phyloP scores from a whole-genome alignment of 2,888 invertebrate genomes.

The Stratiomys singularior region DNA sequence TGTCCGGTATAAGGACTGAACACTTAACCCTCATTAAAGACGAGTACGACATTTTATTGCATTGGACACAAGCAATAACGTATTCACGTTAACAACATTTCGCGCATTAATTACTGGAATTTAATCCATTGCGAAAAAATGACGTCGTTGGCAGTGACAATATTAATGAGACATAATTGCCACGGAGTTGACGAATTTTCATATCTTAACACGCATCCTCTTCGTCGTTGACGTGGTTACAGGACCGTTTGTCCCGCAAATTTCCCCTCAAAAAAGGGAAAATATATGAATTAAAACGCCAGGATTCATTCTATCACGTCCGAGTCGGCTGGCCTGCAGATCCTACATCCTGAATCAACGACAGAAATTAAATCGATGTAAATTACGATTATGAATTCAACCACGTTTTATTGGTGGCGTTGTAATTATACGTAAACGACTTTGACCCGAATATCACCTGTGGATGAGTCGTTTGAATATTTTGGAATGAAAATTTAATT shows the following conservation, averaged over 20 bases:
- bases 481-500: conserved; percentile 1
- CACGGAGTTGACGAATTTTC: conserved; percentile 8
- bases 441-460: not conserved
- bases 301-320: too few species aligned
- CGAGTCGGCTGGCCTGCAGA: too few species aligned
- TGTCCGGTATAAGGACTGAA: too few species aligned
- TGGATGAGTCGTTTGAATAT: not conserved
- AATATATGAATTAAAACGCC: too few species aligned
- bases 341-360: too few species aligned
- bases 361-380: conserved; percentile 6
- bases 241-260: not conserved
- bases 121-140: not conserved
- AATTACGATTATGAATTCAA: conserved; percentile 1
- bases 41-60: conserved; percentile 2
- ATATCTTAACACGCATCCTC: not conserved
- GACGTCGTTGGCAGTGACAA: not conserved
- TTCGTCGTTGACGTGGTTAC: not conserved
- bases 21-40: conserved; percentile 34
- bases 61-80: not conserved
- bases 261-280: not conserved
- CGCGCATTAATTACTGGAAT: conserved; percentile 24
- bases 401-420: not conserved
- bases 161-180: conserved; percentile 32
- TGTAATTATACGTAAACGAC: not conserved
- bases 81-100: not conserved